A percentile compares a stretch with the other conserved stretches of the same genome.
Evolutionary conservation across 2,797 vertebrate genomes (phyloP).

Genomic region (Squalus acanthias): DNA sequence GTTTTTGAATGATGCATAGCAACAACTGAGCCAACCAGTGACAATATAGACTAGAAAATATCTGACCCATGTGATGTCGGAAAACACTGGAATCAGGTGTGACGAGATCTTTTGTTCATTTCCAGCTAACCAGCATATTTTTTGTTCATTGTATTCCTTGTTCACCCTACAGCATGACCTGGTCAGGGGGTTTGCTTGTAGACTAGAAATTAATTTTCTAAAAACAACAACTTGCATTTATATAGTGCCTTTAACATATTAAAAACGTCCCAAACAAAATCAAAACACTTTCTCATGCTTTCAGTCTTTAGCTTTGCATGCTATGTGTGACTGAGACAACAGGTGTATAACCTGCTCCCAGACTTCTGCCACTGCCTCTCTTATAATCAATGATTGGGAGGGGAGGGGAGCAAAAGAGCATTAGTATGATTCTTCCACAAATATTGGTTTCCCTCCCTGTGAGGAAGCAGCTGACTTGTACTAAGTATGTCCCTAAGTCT

Average conservation of each 20-base stretch:
- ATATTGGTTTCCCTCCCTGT: not conserved
- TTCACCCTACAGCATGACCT: not conserved
- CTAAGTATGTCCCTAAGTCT: not conserved
- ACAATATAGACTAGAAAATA: not conserved
- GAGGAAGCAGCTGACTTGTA: not conserved
- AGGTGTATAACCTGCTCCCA: not conserved
- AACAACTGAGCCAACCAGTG: not conserved
- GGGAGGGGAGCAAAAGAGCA: not conserved
- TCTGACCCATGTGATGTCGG: not conserved
- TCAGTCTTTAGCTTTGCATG: not conserved
- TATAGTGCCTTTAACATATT: not conserved
- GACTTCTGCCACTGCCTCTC: not conserved
- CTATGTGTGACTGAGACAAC: not conserved
- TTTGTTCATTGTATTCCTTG: not conserved
- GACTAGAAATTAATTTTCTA: not conserved
- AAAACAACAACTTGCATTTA: not conserved
- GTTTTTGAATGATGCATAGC: not conserved
- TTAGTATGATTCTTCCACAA: not conserved
- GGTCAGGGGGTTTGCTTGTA: not conserved
- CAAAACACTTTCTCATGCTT: not conserved
- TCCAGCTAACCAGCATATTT: not conserved
- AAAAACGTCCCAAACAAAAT: not conserved
- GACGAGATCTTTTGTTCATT: not conserved
- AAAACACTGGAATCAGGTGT: not conserved
- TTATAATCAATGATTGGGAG: too few species aligned